These are phyloP conservation scores for Chroicocephalus ridibundus DNA, from an alignment of 2,113 vertebrate genomes.

Conservation along the genomic window DNA sequence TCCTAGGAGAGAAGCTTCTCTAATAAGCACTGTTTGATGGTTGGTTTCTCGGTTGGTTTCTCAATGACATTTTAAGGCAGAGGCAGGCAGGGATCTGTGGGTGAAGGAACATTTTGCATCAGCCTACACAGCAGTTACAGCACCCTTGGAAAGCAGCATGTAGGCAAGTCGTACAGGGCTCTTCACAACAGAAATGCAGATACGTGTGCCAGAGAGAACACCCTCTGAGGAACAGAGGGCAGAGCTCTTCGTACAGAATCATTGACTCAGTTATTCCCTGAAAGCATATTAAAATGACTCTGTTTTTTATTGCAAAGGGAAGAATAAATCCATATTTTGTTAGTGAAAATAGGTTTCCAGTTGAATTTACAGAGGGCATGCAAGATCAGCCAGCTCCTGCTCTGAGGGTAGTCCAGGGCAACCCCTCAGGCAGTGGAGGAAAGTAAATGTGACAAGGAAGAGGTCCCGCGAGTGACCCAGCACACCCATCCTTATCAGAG, in stretches of 20 bases:
- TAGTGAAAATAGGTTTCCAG: neutral
- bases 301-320: neutral
- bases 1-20: neutral
- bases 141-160: neutral
- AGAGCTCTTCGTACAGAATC: neutral
- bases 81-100: constrained; percentile 59
- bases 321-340: neutral
- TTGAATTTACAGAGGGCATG: neutral
- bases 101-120: constrained; percentile 68
- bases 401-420: neutral
- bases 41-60: constrained; percentile 3
- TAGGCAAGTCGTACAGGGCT: constrained; percentile 43
- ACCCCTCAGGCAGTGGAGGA: neutral
- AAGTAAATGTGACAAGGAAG: neutral
- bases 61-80: constrained; percentile 45
- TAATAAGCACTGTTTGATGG: neutral
- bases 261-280: constrained; percentile 15
- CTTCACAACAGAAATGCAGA: constrained; percentile 21
- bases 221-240: constrained; percentile 18
- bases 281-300: neutral
- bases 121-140: constrained; percentile 43
- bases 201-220: constrained; percentile 34
- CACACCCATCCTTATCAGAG: neutral
- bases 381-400: neutral
- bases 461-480: neutral